phyloP scores from a whole-genome alignment of 92 coral and sea anemone species.

The Phymanthus crucifer region DNA sequence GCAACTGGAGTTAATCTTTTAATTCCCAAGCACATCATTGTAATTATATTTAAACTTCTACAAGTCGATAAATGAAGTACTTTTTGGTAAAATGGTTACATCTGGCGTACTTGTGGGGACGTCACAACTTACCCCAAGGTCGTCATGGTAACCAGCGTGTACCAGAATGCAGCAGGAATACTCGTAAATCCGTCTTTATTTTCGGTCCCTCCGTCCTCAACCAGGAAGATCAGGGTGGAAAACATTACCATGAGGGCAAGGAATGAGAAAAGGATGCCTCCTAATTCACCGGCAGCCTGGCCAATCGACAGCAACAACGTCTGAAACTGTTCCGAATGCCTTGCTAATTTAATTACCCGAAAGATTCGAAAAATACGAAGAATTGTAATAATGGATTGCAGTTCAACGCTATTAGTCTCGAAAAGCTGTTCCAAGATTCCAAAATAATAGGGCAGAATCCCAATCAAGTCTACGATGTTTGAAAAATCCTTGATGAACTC shows the following conservation, averaged over 20 bases:
- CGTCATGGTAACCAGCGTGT: conserved; percentile 91
- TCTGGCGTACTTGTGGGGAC: background rate
- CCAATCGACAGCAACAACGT: conserved; percentile 57
- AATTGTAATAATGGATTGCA: conserved; percentile 55
- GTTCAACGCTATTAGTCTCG: conserved; percentile 37
- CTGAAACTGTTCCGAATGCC: conserved; percentile 74
- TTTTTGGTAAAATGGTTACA: background rate
- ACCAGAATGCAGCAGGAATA: conserved; percentile 85
- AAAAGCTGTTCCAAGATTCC: conserved; percentile 45
- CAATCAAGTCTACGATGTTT: conserved; percentile 67
- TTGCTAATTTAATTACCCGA: conserved; percentile 77
- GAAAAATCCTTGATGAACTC: conserved; percentile 62
- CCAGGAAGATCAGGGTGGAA: conserved; percentile 59
- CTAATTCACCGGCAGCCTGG: conserved; percentile 78
- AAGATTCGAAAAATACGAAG: conserved; percentile 72
- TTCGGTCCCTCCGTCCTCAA: conserved; percentile 42
- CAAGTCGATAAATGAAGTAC: no score
- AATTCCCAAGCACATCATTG: no score
- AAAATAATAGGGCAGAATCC: conserved; percentile 80
- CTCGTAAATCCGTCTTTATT: conserved; percentile 50
- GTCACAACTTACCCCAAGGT: conserved; percentile 71
- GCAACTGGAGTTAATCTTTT: no score
- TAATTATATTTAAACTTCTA: no score
- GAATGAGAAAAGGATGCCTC: conserved; percentile 83
- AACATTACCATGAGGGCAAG: conserved; percentile 73